Conservation (phyloP, 2,797 vertebrate species). For the Triplophysa bombifrons region DNA sequence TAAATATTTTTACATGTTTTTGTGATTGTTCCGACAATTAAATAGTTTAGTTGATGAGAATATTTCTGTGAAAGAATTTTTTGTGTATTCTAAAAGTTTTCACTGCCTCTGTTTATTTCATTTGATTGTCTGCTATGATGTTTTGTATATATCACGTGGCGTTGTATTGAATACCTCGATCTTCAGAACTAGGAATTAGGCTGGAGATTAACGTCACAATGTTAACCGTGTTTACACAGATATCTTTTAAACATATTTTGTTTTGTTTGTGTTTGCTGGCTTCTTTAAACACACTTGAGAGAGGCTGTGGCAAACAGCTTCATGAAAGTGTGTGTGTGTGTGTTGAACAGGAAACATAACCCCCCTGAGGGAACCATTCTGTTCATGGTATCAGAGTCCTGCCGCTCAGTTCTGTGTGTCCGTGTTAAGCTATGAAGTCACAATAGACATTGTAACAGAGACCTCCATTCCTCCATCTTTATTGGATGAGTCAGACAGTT, state of each 20-base stretch:
- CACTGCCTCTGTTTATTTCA: not conserved
- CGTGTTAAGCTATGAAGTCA: constrained; percentile 42
- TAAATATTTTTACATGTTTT: not conserved
- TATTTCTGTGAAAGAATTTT: not conserved
- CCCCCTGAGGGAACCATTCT: constrained; percentile 26
- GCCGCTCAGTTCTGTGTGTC: constrained; percentile 17
- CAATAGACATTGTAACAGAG: constrained; percentile 44
- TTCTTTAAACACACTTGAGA: constrained; percentile 8
- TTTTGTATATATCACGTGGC: not conserved
- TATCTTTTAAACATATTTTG: not conserved
- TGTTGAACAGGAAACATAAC: constrained; percentile 21
- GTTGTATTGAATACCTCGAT: not conserved
- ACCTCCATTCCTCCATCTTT: constrained; percentile 2
- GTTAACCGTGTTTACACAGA: not conserved
- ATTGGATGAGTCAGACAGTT: constrained; percentile 40
- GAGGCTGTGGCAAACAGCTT: constrained; percentile 10
- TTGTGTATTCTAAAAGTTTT: not conserved
- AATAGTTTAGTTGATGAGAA: no score
- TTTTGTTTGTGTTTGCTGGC: not conserved
- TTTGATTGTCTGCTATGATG: not conserved
- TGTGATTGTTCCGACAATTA: no score
- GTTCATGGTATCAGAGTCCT: constrained; percentile 13
- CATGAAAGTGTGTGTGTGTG: constrained; percentile 12
- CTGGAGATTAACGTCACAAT: not conserved
- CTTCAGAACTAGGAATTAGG: not conserved